Base-by-base conservation (phyloP, 2,888 invertebrate genomes). In the Minunthozetes semirufus region DNA sequence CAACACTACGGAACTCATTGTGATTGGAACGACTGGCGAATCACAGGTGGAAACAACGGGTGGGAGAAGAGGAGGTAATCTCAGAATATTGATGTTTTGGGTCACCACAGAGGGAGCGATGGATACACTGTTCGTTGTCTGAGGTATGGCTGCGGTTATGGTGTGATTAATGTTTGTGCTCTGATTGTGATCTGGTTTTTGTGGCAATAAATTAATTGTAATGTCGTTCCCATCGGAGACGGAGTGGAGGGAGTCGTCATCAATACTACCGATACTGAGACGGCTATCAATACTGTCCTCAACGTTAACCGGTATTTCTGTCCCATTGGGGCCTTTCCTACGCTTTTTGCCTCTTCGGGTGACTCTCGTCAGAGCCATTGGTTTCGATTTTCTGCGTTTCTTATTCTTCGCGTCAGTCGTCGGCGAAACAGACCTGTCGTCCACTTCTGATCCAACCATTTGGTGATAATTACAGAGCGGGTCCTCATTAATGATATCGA, bases 381-480 rank as follows among this genome's bases (percentile, higher is more conserved):
- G 53, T 71, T 71, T 71, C 0, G 50, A 9, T 22, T 71, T 71
- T 19, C 22, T 11, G 1, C 53, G 38, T 48, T 29, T 71, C 27
- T 53, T 71, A 19, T 6, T 66, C n/a, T 38, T 66, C 5, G 59
- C 1, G 1, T 71, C 71, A 50, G 17, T 48, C n/a, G n/a, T n/a
- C 48, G 25, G 71, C 27, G 50, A 48, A 13, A n/a, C 33, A 3
- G 42, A 15, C 15, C 25, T n/a, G 9, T 42, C 70, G 42, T 70
- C 46, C 11, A 29, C 29, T 29, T 70, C 70, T 70, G 33, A 42
- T 1, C 25, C 33, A 46, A 46, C 17, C 27, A 90, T 88, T 0
- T 90, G 90, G 83, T 95, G 94, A 80, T 91, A 91, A 9, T 88
- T 86, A 82, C 94, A 95, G 9, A 94, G 86, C 68, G 94, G 93